These are phyloP conservation scores for Microcebus jonahi DNA, from an alignment of 2,113 vertebrate species.

Conservation along the genomic window DNA sequence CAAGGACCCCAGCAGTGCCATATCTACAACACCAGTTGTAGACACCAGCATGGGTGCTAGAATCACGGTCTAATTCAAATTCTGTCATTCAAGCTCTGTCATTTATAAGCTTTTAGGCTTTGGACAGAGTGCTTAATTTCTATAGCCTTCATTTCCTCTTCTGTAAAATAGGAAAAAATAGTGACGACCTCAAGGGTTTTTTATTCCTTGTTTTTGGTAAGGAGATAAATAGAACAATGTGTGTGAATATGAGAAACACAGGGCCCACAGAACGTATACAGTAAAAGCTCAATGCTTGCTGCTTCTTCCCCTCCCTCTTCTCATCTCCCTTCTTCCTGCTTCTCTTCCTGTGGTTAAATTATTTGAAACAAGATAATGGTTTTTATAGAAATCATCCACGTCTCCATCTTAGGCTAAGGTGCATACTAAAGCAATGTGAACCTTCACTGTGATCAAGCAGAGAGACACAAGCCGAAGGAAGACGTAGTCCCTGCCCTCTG, in stretches of 20 bases:
- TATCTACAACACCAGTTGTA: accelerated
- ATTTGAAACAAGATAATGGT: background rate
- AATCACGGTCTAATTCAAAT: background rate
- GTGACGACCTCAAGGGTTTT: background rate
- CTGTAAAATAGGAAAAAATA: background rate
- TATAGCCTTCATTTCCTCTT: background rate
- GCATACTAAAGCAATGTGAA: background rate
- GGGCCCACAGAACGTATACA: background rate
- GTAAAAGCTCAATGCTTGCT: background rate
- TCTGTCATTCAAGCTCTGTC: background rate
- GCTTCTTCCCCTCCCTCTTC: background rate
- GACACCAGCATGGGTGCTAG: background rate
- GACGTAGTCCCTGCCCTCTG: background rate
- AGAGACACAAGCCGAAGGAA: background rate
- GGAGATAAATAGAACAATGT: background rate
- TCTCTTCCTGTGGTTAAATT: background rate
- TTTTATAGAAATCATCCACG: background rate
- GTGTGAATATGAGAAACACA: background rate
- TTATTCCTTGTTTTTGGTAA: background rate
- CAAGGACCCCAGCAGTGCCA: no score
- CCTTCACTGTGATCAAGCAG: background rate
- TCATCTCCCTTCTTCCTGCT: background rate
- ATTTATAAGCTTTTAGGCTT: background rate
- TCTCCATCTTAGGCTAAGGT: background rate
- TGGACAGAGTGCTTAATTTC: background rate